Conservation (phyloP, 2,797 vertebrate species). For the Ctenopoma multispine region DNA sequence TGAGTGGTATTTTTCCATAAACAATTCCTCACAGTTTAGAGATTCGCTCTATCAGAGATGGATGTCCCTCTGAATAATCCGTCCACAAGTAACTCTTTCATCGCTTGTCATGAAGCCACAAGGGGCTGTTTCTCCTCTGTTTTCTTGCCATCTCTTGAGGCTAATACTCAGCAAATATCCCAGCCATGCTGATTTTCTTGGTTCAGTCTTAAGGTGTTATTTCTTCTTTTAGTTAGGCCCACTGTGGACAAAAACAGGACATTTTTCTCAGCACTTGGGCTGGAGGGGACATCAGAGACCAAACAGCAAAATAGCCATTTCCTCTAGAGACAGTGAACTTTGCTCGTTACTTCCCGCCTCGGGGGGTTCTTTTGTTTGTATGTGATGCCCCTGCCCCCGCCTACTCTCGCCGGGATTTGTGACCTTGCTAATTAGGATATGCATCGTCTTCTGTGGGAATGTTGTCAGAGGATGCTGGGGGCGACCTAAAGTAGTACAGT, state of each 20-base stretch:
- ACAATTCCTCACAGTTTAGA: slow-evolving; percentile 58
- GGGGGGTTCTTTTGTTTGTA: slow-evolving; percentile 58
- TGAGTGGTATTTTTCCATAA: slow-evolving; percentile 73
- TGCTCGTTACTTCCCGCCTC: slow-evolving; percentile 55
- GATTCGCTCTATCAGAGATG: slow-evolving; percentile 48
- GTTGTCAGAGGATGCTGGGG: slow-evolving; percentile 46
- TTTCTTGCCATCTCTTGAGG: slow-evolving; percentile 19
- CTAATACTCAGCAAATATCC: slow-evolving; percentile 15
- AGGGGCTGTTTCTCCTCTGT: slow-evolving; percentile 18
- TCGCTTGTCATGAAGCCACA: slow-evolving; percentile 32
- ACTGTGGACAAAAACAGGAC: background rate
- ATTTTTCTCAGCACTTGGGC: slow-evolving; percentile 14
- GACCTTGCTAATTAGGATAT: slow-evolving; percentile 56
- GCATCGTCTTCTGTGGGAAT: slow-evolving; percentile 40
- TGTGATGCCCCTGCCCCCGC: slow-evolving; percentile 37
- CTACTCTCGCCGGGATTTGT: slow-evolving; percentile 30
- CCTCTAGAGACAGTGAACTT: slow-evolving; percentile 67
- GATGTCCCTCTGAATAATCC: slow-evolving; percentile 51
- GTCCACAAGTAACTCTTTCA: slow-evolving; percentile 44
- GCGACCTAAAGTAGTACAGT: background rate
- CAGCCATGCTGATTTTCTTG: background rate
- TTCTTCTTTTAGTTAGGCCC: background rate
- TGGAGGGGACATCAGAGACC: slow-evolving; percentile 23
- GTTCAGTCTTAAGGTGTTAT: slow-evolving; percentile 28
- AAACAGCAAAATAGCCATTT: slow-evolving; percentile 50